Conservation (phyloP, 2,888 invertebrate genomes). For the Sussaba pulchella region DNA sequence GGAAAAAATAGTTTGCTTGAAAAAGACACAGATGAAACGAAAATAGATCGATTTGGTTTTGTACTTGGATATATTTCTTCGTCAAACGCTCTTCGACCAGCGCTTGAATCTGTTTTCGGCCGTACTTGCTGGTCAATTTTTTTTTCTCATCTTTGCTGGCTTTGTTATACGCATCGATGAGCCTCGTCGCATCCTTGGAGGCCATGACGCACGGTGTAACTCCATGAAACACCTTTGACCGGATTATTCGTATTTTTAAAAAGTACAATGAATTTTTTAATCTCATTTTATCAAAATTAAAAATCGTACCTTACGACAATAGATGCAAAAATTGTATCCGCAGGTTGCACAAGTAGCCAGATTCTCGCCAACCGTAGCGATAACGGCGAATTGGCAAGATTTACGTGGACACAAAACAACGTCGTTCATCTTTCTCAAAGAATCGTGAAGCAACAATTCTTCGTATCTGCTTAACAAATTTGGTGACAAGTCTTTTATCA, state of each 20-base stretch:
- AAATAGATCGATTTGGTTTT: conserved; percentile 1
- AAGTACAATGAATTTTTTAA: background rate
- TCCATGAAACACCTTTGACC: conserved; percentile 75
- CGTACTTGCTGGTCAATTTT: conserved; percentile 72
- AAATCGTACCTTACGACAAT: conserved; percentile 76
- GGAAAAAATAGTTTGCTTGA: background rate
- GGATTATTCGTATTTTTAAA: background rate
- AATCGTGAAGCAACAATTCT: conserved; percentile 62
- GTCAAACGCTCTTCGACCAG: conserved; percentile 73
- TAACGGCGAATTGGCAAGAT: conserved; percentile 72
- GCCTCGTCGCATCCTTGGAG: conserved; percentile 53
- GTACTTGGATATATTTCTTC: conserved; percentile 73
- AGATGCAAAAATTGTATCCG: conserved; percentile 75
- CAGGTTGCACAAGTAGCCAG: conserved; percentile 74
- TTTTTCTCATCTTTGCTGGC: conserved; percentile 61
- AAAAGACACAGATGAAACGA: background rate
- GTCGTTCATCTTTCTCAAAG: conserved; percentile 72
- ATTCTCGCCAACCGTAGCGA: conserved; percentile 67
- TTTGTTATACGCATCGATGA: conserved; percentile 71
- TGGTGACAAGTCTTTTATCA: conserved; percentile 70
- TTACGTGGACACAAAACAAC: conserved; percentile 74
- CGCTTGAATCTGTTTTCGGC: conserved; percentile 72
- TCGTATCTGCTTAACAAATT: conserved; percentile 73
- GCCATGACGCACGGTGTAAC: conserved; percentile 71
- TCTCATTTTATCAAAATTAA: too few relatives aligned